phyloP scores from a whole-genome alignment of 2,888 invertebrate genomes.

The Amblyjoppa proteus region DNA sequence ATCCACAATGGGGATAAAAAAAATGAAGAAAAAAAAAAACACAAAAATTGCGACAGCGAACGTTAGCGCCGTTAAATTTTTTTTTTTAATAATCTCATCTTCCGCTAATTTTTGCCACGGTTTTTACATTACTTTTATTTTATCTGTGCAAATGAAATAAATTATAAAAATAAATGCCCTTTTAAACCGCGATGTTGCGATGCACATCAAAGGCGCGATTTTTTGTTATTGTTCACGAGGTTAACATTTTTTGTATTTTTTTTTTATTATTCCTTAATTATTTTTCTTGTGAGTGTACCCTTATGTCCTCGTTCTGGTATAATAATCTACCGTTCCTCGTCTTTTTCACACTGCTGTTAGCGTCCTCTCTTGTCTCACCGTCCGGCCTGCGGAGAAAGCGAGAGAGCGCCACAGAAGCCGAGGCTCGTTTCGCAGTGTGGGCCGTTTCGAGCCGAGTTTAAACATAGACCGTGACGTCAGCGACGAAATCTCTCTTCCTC shows the following conservation, averaged over 20 bases:
- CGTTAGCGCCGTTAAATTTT: not conserved
- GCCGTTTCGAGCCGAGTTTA: constrained; percentile 74
- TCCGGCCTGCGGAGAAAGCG: constrained; percentile 26
- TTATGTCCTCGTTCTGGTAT: constrained; percentile 33
- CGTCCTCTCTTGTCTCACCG: constrained; percentile 26
- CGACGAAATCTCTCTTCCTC: constrained; percentile 48
- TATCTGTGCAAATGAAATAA: too few species aligned
- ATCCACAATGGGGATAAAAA: constrained; percentile 27
- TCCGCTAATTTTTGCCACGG: not conserved
- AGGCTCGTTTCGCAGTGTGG: constrained; percentile 62
- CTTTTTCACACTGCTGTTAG: constrained; percentile 15
- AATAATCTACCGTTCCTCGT: constrained; percentile 33
- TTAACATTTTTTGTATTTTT: not conserved
- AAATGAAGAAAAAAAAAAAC: too few species aligned
- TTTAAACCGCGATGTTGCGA: not conserved
- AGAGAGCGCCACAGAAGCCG: constrained; percentile 56
- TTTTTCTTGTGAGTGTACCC: constrained; percentile 25
- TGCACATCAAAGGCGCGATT: not conserved
- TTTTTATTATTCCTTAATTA: not conserved
- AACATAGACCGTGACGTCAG: constrained; percentile 80
- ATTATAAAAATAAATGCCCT: not conserved
- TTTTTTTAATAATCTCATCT: not conserved
- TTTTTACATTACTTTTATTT: too few species aligned
- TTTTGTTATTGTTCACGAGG: not conserved
- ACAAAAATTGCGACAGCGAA: too few species aligned